phyloP scores from a whole-genome alignment of 1,140 invertebrate genomes.

The Magallana ariakensis region DNA sequence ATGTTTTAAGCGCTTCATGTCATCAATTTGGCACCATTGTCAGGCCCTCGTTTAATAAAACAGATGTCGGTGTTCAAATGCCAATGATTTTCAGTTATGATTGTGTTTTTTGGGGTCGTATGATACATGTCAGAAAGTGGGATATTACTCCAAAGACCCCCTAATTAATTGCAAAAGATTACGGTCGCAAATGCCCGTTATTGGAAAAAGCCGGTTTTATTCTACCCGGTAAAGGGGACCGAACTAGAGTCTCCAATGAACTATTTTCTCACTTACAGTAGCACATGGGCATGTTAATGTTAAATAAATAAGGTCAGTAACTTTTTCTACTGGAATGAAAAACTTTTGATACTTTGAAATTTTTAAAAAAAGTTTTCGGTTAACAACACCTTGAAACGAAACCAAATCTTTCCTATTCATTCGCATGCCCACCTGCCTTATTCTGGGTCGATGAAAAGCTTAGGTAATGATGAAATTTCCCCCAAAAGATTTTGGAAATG shows the following conservation, averaged over 20 bases:
- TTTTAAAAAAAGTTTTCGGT: slow-evolving; percentile 2
- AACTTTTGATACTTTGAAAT: slow-evolving; percentile 32
- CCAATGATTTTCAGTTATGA: slow-evolving; percentile 16
- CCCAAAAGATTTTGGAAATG: background rate
- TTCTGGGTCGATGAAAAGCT: background rate
- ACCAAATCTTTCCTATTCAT: background rate
- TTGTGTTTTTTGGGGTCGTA: slow-evolving; percentile 6
- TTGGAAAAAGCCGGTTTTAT: background rate
- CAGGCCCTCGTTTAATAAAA: slow-evolving; percentile 23
- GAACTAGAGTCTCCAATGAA: background rate
- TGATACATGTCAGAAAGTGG: slow-evolving; percentile 14
- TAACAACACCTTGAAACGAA: background rate
- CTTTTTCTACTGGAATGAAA: background rate
- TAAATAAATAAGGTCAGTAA: slow-evolving; percentile 3
- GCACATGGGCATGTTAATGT: background rate
- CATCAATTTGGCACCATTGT: slow-evolving; percentile 27
- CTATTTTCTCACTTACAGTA: background rate
- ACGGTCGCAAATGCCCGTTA: background rate
- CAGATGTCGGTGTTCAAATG: slow-evolving; percentile 19
- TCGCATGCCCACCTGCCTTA: background rate
- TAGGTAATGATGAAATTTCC: background rate
- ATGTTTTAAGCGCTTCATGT: slow-evolving; percentile 35
- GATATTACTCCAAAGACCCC: slow-evolving; percentile 4
- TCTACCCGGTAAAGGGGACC: background rate
- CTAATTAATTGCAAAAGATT: background rate